Evolutionary conservation across 2,797 vertebrate species (phyloP).

Genomic region (Sarcoramphus papa): DNA sequence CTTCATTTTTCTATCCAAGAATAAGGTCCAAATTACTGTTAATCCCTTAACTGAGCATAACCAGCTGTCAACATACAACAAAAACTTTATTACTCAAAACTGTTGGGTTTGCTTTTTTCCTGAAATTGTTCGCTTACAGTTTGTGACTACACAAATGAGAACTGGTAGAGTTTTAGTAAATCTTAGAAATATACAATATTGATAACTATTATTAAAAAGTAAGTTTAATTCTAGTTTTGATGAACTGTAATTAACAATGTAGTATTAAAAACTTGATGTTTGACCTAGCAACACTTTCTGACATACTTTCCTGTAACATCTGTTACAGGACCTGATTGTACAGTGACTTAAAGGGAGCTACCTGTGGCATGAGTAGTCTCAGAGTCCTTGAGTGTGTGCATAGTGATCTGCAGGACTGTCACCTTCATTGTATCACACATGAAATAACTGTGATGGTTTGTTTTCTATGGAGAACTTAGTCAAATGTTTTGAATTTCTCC

Average conservation of each 20-base stretch:
- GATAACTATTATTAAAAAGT: not conserved
- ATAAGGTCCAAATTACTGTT: not conserved
- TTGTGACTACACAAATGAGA: not conserved
- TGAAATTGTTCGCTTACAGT: not conserved
- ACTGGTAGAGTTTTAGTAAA: not conserved
- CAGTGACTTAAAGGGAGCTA: not conserved
- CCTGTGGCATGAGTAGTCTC: not conserved
- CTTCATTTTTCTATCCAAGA: not conserved
- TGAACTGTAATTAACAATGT: not conserved
- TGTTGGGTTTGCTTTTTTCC: not conserved
- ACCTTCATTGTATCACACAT: not conserved
- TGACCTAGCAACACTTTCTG: not conserved
- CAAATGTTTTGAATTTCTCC: not conserved
- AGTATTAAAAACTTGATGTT: not conserved
- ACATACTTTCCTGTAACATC: not conserved
- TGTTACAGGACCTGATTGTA: not conserved
- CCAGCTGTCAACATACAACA: not conserved
- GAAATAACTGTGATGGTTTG: not conserved
- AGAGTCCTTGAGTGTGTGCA: not conserved
- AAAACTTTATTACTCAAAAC: not conserved
- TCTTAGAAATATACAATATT: not conserved
- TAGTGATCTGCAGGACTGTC: not conserved
- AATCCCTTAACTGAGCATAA: not conserved
- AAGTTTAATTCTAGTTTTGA: not conserved
- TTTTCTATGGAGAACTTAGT: not conserved